Conservation (phyloP, 2,113 vertebrate genomes). For the Oreochromis aureus region DNA sequence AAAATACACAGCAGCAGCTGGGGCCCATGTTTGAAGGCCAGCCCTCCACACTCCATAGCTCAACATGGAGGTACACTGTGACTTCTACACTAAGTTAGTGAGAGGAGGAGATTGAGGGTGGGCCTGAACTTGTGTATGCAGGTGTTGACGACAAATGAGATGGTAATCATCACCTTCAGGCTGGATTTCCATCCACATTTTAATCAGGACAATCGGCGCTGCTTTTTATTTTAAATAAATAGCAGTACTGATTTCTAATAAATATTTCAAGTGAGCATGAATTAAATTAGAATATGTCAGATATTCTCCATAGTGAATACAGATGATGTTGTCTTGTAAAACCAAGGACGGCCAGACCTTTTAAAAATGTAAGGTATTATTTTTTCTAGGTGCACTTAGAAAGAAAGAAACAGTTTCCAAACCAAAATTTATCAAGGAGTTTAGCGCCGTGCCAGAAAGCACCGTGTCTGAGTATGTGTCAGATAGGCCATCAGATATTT, state of each 20-base stretch:
- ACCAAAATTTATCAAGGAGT: background rate
- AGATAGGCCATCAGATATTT: slow-evolving; percentile 9
- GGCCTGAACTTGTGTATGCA: slow-evolving; percentile 61
- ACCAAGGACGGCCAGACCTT: background rate
- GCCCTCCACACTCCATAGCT: slow-evolving; percentile 44
- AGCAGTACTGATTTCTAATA: background rate
- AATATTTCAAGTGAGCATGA: background rate
- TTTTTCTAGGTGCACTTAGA: background rate
- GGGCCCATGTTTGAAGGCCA: slow-evolving; percentile 60
- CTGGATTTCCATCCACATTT: background rate
- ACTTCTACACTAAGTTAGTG: slow-evolving; percentile 63
- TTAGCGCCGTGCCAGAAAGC: background rate
- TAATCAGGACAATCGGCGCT: background rate
- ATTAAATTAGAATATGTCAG: background rate
- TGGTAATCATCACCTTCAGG: slow-evolving; percentile 50
- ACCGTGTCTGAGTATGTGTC: background rate
- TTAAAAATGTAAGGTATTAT: background rate
- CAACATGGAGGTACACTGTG: slow-evolving; percentile 64
- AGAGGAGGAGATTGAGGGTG: slow-evolving; percentile 52
- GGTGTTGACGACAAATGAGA: slow-evolving; percentile 64
- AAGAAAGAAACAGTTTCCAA: background rate
- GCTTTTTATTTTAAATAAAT: background rate
- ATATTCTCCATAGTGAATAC: background rate
- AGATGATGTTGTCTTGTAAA: background rate
- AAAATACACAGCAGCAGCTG: slow-evolving; percentile 69